Evolutionary conservation across 2,113 vertebrate species (phyloP).

Genomic region (Callipepla squamata): DNA sequence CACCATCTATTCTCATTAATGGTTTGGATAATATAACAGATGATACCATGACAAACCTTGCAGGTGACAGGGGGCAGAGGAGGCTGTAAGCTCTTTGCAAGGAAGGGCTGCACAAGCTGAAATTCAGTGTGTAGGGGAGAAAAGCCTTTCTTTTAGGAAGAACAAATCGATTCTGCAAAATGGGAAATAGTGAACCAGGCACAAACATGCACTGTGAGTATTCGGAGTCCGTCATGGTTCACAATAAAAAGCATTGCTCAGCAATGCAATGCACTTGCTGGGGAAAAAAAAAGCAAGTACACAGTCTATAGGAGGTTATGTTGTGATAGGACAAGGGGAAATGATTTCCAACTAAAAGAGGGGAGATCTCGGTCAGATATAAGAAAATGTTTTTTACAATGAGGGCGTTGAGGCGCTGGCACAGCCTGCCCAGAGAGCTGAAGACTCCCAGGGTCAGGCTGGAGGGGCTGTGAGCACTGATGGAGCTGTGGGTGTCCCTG

Average conservation of each 20-base stretch:
- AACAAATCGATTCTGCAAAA: neutral
- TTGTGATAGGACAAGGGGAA: too few relatives aligned
- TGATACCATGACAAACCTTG: neutral
- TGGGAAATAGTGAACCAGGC: neutral
- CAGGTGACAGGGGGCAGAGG: neutral
- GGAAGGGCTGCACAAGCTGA: neutral
- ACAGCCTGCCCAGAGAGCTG: too few relatives aligned
- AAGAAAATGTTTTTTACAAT: too few relatives aligned
- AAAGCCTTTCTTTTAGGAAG: neutral
- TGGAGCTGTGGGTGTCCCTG: too few relatives aligned
- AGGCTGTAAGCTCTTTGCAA: neutral
- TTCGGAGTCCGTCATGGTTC: accelerated
- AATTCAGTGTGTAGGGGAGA: neutral
- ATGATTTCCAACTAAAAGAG: too few relatives aligned
- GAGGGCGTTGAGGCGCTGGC: too few relatives aligned
- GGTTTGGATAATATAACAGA: neutral
- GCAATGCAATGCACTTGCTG: neutral
- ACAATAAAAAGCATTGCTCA: neutral
- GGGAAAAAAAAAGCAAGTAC: neutral
- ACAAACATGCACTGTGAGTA: accelerated
- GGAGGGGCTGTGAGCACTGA: too few relatives aligned
- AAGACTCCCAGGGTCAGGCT: too few relatives aligned
- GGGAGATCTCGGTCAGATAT: too few relatives aligned
- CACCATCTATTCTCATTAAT: constrained; percentile 36
- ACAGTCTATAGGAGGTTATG: too few relatives aligned